A percentile compares a stretch with the other conserved stretches of the same genome.
phyloP scores from a whole-genome alignment of 2,888 invertebrate genomes.

The Agriopis leucophaearia region DNA sequence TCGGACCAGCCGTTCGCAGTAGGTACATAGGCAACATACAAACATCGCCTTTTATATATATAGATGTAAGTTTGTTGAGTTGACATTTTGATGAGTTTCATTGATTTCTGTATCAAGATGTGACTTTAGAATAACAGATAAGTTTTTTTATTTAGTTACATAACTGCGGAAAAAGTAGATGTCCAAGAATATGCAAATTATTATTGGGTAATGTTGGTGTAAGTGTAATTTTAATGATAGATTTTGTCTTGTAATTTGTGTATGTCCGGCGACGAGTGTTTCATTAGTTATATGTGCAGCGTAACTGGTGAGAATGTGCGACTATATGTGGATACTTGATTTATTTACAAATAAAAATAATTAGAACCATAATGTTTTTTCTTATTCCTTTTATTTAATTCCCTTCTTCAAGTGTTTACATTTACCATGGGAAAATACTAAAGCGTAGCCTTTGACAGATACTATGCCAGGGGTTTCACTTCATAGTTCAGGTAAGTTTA shows the following conservation, averaged over 20 bases:
- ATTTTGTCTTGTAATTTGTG: not conserved
- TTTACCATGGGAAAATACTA: no score
- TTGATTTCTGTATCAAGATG: not conserved
- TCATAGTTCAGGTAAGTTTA: no score
- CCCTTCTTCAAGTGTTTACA: not conserved
- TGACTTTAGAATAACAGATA: not conserved
- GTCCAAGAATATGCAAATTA: constrained; percentile 6
- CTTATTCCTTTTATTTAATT: not conserved
- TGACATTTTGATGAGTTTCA: not conserved
- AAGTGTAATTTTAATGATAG: not conserved
- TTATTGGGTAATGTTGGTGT: not conserved
- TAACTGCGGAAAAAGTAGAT: not conserved
- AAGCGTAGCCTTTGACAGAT: no score
- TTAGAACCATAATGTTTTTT: not conserved
- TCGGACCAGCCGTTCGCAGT: no score
- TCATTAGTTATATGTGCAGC: no score
- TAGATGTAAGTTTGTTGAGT: not conserved
- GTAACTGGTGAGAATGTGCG: not conserved
- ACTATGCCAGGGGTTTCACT: no score
- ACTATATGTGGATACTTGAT: constrained; percentile 2
- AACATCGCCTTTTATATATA: not conserved
- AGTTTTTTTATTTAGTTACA: not conserved
- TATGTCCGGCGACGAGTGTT: not conserved
- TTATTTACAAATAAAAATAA: constrained; percentile 15
- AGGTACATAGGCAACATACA: no score